Conservation (phyloP, 2,113 vertebrate species). For the Oceanodroma tethys region DNA sequence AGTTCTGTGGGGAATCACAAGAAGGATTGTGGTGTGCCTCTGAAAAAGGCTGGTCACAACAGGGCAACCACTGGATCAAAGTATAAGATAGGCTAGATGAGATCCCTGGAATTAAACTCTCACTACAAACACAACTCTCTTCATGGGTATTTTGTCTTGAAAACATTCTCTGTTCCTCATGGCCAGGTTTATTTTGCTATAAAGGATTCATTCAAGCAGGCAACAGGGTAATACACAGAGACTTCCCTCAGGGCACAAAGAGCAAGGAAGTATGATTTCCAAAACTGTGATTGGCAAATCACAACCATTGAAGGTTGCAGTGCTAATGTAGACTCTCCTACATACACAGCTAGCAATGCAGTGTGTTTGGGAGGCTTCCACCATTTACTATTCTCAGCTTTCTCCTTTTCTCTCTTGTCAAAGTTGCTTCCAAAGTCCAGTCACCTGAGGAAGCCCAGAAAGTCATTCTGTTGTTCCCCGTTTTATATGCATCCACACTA, state of each 20-base stretch:
- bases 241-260: not conserved
- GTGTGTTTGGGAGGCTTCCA: not conserved
- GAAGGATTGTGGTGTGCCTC: not conserved
- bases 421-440: not conserved
- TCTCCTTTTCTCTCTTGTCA: not conserved
- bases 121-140: not conserved
- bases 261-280: not conserved
- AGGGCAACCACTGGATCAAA: rapidly evolving
- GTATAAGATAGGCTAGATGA: not conserved
- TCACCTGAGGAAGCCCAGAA: slow-evolving; percentile 11
- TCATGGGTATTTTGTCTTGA: not conserved
- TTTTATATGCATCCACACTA: slow-evolving; percentile 22
- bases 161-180: not conserved
- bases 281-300: not conserved
- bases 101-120: not conserved
- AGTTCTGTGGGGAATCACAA: rapidly evolving
- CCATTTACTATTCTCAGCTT: not conserved
- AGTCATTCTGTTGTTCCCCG: slow-evolving; percentile 21
- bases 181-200: not conserved
- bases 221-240: not conserved
- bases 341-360: not conserved
- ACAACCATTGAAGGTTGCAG: not conserved
- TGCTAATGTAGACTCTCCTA: not conserved
- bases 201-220: not conserved
- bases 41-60: not conserved